Evolutionary conservation across 2,888 invertebrate genomes (phyloP).

Genomic region (Portevinia maculata): DNA sequence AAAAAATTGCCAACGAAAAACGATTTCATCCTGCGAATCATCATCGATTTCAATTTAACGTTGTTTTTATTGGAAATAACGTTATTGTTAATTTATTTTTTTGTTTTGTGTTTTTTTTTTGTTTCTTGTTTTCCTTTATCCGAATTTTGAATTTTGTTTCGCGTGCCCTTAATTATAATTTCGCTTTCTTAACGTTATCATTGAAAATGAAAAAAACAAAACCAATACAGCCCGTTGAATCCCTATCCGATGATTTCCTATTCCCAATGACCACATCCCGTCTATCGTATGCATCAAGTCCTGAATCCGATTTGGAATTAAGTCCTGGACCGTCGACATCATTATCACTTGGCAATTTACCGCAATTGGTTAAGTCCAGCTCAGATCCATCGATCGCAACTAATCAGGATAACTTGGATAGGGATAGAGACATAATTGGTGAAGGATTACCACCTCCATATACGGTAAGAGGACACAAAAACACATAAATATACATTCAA

Average conservation of each 20-base stretch:
- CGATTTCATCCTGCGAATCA: conserved; percentile 66
- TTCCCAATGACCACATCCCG: conserved; percentile 98
- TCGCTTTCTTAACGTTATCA: conserved; percentile 39
- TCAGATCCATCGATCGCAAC: conserved; percentile 97
- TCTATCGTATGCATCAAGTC: conserved; percentile 97
- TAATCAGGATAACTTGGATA: conserved; percentile 92
- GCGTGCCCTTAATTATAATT: conserved; percentile 53
- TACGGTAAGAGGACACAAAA: conserved; percentile 86
- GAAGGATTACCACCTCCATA: conserved; percentile 92
- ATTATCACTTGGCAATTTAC: conserved; percentile 84
- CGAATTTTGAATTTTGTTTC: conserved; percentile 30
- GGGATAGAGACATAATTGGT: conserved; percentile 86
- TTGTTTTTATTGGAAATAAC: too few relatives aligned
- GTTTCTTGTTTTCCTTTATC: conserved; percentile 36
- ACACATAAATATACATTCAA: conserved; percentile 54
- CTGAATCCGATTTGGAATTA: conserved; percentile 96
- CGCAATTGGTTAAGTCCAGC: conserved; percentile 90
- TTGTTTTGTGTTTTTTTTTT: conserved; percentile 40
- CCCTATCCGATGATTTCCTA: conserved; percentile 98
- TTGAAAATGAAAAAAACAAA: conserved; percentile 58
- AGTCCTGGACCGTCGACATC: conserved; percentile 88
- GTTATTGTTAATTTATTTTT: conserved; percentile 39
- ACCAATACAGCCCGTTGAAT: conserved; percentile 92
- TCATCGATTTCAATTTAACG: conserved; percentile 42
- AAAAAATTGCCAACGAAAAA: conserved; percentile 73